A percentile compares a stretch with the other conserved stretches of the same genome.
Conservation (phyloP, 2,113 vertebrate genomes). For the Eurypyga helias region DNA sequence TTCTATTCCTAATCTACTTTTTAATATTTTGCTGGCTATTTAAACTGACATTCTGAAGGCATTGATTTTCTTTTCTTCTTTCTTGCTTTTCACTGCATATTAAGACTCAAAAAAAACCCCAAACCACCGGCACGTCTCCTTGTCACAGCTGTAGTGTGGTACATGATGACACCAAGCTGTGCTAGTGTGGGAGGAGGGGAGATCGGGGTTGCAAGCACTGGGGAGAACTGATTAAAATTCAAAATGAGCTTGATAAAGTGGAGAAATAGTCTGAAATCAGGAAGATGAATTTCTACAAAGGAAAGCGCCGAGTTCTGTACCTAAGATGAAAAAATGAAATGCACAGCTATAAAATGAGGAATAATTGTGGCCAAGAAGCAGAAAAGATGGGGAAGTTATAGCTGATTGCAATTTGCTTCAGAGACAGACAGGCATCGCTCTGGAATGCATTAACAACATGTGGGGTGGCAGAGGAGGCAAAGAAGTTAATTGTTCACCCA, state of each 20-base stretch:
- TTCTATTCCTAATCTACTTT: not conserved
- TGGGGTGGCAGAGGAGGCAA: not conserved
- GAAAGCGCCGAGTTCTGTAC: not conserved
- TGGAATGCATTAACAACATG: not conserved
- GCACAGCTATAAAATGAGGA: conserved; percentile 29
- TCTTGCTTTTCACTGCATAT: conserved; percentile 32
- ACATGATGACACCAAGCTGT: conserved; percentile 63
- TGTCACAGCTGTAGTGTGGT: conserved; percentile 54
- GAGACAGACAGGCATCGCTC: not conserved
- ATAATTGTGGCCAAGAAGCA: conserved; percentile 43
- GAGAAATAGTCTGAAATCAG: conserved; percentile 58
- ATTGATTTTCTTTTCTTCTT: conserved; percentile 31
- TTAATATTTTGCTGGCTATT: not conserved
- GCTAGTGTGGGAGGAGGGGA: conserved; percentile 56
- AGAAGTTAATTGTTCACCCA: not conserved
- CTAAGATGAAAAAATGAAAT: conserved; percentile 52
- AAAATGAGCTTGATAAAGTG: conserved; percentile 51
- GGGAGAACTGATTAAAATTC: conserved; percentile 59
- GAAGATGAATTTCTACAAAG: conserved; percentile 43
- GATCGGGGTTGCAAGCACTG: conserved; percentile 10
- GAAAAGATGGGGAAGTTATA: conserved; percentile 15
- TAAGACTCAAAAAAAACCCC: not conserved
- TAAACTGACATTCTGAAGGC: not conserved
- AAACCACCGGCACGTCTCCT: not conserved
- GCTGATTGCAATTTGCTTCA: conserved; percentile 56